Percentiles rank a stretch among this genome's conserved stretches.
Conservation (phyloP, 2,797 vertebrate genomes). For the Dallia pectoralis region DNA sequence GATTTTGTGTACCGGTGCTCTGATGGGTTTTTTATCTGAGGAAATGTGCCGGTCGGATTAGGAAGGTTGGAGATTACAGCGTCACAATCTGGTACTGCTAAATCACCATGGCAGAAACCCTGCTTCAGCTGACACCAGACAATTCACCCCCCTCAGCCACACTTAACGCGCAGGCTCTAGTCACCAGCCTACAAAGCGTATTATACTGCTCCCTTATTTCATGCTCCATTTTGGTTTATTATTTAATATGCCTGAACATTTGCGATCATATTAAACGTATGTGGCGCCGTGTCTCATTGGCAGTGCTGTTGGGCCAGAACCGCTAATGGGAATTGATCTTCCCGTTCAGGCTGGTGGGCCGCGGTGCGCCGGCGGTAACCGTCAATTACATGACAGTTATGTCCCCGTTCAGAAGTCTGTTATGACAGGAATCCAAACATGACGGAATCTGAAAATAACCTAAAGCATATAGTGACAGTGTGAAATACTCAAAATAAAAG, state of each 20-base stretch:
- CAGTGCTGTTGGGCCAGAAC: slow-evolving; percentile 13
- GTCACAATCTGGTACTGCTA: slow-evolving; percentile 53
- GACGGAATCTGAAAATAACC: not conserved
- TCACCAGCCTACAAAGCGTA: slow-evolving; percentile 21
- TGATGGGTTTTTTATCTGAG: slow-evolving; percentile 56
- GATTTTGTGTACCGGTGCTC: slow-evolving; percentile 48
- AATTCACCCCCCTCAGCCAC: slow-evolving; percentile 38
- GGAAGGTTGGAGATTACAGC: slow-evolving; percentile 63
- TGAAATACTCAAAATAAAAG: not conserved
- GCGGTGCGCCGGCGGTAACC: no score
- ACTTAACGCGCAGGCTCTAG: slow-evolving; percentile 33
- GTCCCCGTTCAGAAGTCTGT: not conserved
- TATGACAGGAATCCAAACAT: slow-evolving; percentile 14
- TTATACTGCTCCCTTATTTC: slow-evolving; percentile 24
- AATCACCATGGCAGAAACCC: slow-evolving; percentile 57
- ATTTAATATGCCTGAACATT: slow-evolving; percentile 17
- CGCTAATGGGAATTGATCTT: slow-evolving; percentile 17
- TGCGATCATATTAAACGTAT: slow-evolving; percentile 6
- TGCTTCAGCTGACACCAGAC: slow-evolving; percentile 57
- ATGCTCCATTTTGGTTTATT: slow-evolving; percentile 22
- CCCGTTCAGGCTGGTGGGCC: slow-evolving; percentile 20
- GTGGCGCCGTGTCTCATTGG: not conserved
- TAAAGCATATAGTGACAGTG: not conserved
- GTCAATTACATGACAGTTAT: not conserved
- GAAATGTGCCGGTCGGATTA: slow-evolving; percentile 62